These are phyloP conservation scores for Nebria brevicollis DNA, from an alignment of 2,888 invertebrate species.

Conservation along the genomic window DNA sequence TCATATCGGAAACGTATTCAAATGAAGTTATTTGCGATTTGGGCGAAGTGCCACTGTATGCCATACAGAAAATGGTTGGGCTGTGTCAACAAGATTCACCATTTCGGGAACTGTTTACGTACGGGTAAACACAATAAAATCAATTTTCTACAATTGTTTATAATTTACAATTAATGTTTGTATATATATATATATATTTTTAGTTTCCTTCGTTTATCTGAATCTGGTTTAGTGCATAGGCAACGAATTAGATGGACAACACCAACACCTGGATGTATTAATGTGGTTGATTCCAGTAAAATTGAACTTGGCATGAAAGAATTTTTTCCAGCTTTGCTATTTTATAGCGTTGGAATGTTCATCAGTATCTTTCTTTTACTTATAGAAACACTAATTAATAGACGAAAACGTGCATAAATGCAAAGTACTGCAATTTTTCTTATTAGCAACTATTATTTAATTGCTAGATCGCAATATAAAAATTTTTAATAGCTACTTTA, in stretches of 20 bases:
- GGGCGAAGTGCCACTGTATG: conserved; percentile 71
- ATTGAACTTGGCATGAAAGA: conserved; percentile 69
- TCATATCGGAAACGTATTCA: conserved; percentile 72
- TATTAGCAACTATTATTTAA: not conserved
- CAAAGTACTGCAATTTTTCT: not conserved
- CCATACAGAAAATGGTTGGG: conserved; percentile 68
- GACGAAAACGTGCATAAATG: not conserved
- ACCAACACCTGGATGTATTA: conserved; percentile 69
- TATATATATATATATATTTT: conserved; percentile 3
- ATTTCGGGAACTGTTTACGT: conserved; percentile 70
- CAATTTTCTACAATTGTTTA: no score
- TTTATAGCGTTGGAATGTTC: conserved; percentile 65
- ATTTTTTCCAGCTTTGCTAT: conserved; percentile 68
- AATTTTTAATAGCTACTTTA: no score
- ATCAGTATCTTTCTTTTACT: conserved; percentile 60
- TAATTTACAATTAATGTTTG: no score
- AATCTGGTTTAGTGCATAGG: conserved; percentile 70
- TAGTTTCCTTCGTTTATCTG: conserved; percentile 69
- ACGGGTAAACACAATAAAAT: conserved; percentile 64
- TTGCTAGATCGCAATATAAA: no score
- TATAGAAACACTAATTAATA: conserved; percentile 56
- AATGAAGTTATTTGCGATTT: conserved; percentile 76
- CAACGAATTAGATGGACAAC: conserved; percentile 70
- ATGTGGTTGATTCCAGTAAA: conserved; percentile 62
- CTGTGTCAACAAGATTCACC: conserved; percentile 71